Base-by-base conservation (phyloP, 2,113 vertebrate species). In the Oncorhynchus masou region DNA sequence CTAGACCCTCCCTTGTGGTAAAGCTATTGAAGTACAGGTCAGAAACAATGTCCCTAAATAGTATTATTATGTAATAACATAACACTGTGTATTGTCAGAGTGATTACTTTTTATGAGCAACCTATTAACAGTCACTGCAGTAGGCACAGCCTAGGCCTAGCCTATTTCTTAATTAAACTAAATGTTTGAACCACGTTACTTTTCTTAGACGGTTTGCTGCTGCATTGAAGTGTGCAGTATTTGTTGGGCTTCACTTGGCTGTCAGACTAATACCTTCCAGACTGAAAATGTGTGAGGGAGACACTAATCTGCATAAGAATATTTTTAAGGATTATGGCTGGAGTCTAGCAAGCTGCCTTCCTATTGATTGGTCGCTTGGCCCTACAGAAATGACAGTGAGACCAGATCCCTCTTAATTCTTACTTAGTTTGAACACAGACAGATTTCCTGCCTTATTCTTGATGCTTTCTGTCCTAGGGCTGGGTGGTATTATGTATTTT, bases 191-290 rank as follows among this genome's bases (percentile, higher is more conserved):
- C 81, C 85, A 75, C 67, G 78, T 76, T 80, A 72, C 64, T 83
- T 86, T 83, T 85, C 81, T 83, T 86, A 81, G 84, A 79, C 73
- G 19, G 49, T 87, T 85, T 72, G 76, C 82, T 59, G 76, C 78
- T 62, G 79, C 87, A 91, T 91, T 92, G 88, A 92, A 91, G 89
- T 91, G 88, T 88, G 87, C 85, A 87, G 89, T 90, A 91, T 86
- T 45, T 45, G 39, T 92, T 86, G 87, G 88, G 91, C 90, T 91
- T 89, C 85, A 86, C 87, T 91, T 88, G 87, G 84, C 89, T 90
- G 90, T 91, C 91, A 90, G 90, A 91, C 92, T 93, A 93, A 92
- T 91, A 91, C 92, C 87, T 88, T 89, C 89, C 88, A 86, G 73
- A 85, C 83, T 90, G 87, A 91, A 91, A 91, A 93, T 88, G 86